phyloP scores from a whole-genome alignment of 2,113 vertebrate species.

The Fukomys damarensis region DNA sequence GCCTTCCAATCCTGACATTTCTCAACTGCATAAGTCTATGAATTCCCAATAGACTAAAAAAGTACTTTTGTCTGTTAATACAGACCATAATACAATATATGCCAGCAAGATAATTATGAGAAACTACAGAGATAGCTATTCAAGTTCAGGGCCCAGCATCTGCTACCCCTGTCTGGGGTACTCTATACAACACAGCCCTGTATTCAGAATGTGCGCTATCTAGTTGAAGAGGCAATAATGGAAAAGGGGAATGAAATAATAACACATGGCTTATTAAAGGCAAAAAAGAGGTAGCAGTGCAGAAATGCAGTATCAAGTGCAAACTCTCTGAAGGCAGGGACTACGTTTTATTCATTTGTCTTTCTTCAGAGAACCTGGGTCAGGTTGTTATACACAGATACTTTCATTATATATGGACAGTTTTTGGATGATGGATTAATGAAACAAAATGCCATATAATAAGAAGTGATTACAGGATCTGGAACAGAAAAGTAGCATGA shows the following conservation, averaged over 20 bases:
- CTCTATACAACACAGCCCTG: background rate
- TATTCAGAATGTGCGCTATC: background rate
- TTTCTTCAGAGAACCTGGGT: background rate
- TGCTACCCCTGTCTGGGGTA: too few relatives aligned
- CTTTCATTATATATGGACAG: too few relatives aligned
- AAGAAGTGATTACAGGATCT: conserved; percentile 29
- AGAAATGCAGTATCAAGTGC: background rate
- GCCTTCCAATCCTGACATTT: background rate
- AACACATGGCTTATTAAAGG: background rate
- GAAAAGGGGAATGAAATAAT: background rate
- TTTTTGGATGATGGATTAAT: background rate
- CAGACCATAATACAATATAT: background rate
- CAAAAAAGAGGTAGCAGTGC: background rate
- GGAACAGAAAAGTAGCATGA: background rate
- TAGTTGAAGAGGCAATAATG: background rate
- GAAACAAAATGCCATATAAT: background rate
- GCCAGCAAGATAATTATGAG: background rate
- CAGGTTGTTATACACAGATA: background rate
- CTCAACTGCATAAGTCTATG: background rate
- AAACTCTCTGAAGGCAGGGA: background rate
- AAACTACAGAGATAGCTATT: background rate
- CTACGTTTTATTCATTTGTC: background rate
- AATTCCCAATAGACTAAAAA: background rate
- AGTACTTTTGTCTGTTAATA: background rate
- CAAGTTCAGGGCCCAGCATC: background rate